Conservation (phyloP, 1,140 invertebrate species). For the Capitella teleta region DNA sequence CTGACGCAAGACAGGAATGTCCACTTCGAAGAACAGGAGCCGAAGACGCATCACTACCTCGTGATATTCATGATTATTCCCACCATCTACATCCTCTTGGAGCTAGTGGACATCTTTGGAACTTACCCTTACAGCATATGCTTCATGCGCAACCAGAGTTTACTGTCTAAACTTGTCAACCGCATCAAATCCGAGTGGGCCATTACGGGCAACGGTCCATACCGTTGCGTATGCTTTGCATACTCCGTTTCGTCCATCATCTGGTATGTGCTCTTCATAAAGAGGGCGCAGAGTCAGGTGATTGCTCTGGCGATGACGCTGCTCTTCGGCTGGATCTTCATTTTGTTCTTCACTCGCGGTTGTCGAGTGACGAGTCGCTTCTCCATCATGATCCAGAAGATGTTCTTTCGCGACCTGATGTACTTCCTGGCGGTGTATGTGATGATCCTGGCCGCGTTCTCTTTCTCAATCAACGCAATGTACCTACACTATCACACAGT, state of each 20-base stretch:
- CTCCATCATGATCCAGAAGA: neutral
- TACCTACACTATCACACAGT: neutral
- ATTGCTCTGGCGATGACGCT: neutral
- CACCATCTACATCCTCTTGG: neutral
- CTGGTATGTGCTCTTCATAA: neutral
- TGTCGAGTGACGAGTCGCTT: conserved; percentile 4
- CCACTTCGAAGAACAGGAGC: neutral
- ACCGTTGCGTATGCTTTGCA: conserved; percentile 1
- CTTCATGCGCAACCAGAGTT: neutral
- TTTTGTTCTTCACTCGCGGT: conserved; percentile 10
- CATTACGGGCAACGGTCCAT: conserved; percentile 7
- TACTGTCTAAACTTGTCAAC: neutral
- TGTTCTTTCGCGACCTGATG: conserved; percentile 2
- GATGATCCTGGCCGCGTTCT: neutral
- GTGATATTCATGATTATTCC: neutral
- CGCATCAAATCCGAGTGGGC: conserved; percentile 5
- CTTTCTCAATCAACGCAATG: neutral
- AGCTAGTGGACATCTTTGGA: conserved; percentile 2
- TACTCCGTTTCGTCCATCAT: neutral
- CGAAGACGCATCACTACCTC: neutral
- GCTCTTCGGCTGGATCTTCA: conserved; percentile 3
- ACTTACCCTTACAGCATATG: conserved; percentile 1
- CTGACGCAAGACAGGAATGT: neutral
- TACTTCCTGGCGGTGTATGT: conserved; percentile 1
- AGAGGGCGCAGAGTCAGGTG: neutral